Evolutionary conservation across 2,797 vertebrate species (phyloP).

Genomic region (Phataginus tricuspis): DNA sequence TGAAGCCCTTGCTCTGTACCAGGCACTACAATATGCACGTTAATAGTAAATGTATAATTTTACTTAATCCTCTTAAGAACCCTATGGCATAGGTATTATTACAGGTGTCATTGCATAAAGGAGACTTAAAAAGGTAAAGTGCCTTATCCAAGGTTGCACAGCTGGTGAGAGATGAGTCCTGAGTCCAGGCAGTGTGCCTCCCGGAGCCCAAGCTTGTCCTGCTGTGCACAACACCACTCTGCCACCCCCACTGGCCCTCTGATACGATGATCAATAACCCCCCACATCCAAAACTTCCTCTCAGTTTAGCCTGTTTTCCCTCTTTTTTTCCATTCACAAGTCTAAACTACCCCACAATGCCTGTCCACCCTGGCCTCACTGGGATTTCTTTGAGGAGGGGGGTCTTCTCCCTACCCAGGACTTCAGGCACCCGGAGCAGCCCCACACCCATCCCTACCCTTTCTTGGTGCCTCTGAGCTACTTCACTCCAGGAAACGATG

Average conservation of each 20-base stretch:
- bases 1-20: background rate
- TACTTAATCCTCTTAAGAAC: background rate
- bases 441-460: background rate
- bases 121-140: background rate
- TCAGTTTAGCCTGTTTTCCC: background rate
- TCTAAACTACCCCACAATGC: background rate
- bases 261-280: background rate
- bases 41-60: background rate
- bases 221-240: fast-evolving
- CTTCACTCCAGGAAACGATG: background rate
- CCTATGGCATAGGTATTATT: background rate
- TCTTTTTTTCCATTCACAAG: background rate
- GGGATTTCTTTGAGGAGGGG: background rate
- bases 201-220: background rate
- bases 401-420: background rate
- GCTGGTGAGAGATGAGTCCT: background rate
- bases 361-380: background rate
- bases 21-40: background rate
- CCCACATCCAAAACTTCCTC: background rate
- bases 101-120: background rate
- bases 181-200: background rate
- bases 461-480: background rate
- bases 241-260: background rate
- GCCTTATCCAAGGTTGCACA: background rate
- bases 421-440: background rate